These are phyloP conservation scores for Meriones psammophilus DNA, from an alignment of 2,797 vertebrate genomes.

Conservation along the genomic window DNA sequence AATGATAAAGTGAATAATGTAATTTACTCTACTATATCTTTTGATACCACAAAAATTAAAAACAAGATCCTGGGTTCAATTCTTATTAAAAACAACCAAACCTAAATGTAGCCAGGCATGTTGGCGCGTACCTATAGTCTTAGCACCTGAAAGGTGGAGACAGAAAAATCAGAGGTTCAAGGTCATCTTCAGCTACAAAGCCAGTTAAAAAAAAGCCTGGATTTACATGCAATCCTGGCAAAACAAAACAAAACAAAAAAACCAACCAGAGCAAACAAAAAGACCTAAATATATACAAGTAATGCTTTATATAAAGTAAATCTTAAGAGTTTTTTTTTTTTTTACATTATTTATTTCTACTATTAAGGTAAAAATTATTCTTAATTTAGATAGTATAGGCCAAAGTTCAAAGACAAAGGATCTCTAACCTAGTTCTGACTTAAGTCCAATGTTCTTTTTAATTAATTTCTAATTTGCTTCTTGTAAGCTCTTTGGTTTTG, in stretches of 20 bases:
- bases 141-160: not conserved
- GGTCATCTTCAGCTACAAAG: not conserved
- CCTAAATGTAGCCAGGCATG: not conserved
- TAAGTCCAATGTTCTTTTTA: slow-evolving; percentile 54
- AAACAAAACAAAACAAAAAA: not conserved
- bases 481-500: not conserved
- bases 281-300: not conserved
- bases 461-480: slow-evolving; percentile 55
- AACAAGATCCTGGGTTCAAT: not conserved
- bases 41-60: slow-evolving; percentile 12
- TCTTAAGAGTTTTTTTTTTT: slow-evolving; percentile 42
- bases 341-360: slow-evolving; percentile 32
- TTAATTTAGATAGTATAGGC: slow-evolving; percentile 3
- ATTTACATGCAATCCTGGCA: not conserved
- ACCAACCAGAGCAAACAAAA: not conserved
- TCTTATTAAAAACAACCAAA: not conserved
- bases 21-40: slow-evolving; percentile 10
- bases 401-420: slow-evolving; percentile 18
- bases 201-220: not conserved
- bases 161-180: not conserved
- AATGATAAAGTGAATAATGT: not conserved
- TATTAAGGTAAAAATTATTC: slow-evolving; percentile 43
- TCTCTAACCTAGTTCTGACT: slow-evolving; percentile 49
- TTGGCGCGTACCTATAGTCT: too few species aligned
- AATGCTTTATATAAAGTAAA: slow-evolving; percentile 47